Base-by-base conservation (phyloP, 2,888 invertebrate genomes). In the Charanyca ferruginea region DNA sequence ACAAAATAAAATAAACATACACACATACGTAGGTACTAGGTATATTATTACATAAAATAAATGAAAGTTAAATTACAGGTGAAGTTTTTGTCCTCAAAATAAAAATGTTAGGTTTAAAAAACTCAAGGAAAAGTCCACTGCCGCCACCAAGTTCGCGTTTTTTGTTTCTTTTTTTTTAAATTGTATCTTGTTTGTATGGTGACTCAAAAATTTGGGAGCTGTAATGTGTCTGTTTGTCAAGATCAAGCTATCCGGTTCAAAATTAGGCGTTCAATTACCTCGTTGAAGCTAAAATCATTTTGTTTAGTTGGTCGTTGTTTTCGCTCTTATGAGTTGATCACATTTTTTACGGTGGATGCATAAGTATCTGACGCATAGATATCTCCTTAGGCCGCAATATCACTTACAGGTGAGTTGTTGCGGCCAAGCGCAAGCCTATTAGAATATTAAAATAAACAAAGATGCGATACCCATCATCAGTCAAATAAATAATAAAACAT, bases 181-280 rank as follows among this genome's bases (percentile, higher is more conserved):
- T 53, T 54, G 16, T 42, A 28, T 16, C 13, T 23, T 5, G 8
- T 20, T 9, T n/a, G 2, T 61, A 20, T 22, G 20, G 32, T 49
- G 38, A 64, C 0, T 20, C 32, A 35, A 4, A 41, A 6, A 2
- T 49, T 25, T 45, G 8, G 25, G 8, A 28, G 5, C 18, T 47
- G 18, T 45, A 23, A 47, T 1, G 38, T 59, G 44, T 28, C 11
- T 11, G 7, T 38, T 28, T 20, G 20, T 59, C 38, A 68, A 51
- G 32, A 68, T 45, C 28, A 52, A 44, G 20, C 16, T 41, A 11
- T 67, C 61, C 67, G 52, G 41, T 69, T 25, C 2, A 5, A 52
- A 69, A 61, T 69, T 41, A 38, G 41, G 45, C 23, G 61, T 47
- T 52, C 51, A 69, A 41, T 69, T 61, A 25, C 23, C 25, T 61